phyloP scores from a whole-genome alignment of 2,113 vertebrate species.

The Xyliphius kryptos region DNA sequence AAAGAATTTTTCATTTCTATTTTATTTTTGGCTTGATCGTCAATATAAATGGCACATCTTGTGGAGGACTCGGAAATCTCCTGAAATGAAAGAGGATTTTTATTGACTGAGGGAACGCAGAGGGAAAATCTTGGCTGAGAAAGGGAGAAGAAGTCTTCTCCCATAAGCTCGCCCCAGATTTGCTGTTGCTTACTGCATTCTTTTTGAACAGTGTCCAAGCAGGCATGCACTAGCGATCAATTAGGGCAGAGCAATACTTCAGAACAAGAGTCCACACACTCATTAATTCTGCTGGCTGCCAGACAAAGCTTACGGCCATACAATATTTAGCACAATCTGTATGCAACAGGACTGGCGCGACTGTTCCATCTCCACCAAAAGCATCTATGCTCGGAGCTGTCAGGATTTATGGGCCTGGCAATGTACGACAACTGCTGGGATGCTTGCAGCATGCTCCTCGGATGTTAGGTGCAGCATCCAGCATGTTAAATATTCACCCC shows the following conservation, averaged over 20 bases:
- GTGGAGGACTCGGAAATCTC: slow-evolving; percentile 20
- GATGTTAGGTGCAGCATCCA: not conserved
- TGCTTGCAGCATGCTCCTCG: not conserved
- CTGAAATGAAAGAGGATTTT: slow-evolving; percentile 22
- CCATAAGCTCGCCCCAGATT: slow-evolving; percentile 36
- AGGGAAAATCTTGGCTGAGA: slow-evolving; percentile 28
- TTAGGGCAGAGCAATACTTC: slow-evolving; percentile 41
- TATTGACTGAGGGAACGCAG: slow-evolving; percentile 15
- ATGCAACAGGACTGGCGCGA: slow-evolving; percentile 10
- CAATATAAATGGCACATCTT: slow-evolving; percentile 23
- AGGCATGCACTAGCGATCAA: slow-evolving; percentile 37
- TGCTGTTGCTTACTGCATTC: slow-evolving; percentile 35
- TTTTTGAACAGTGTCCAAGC: slow-evolving; percentile 36
- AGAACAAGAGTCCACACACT: slow-evolving; percentile 29
- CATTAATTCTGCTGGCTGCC: slow-evolving; percentile 39
- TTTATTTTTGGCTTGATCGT: not conserved
- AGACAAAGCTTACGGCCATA: slow-evolving; percentile 37
- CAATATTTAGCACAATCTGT: slow-evolving; percentile 37
- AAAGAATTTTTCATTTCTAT: not conserved
- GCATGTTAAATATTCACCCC: not conserved
- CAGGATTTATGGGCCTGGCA: slow-evolving; percentile 2
- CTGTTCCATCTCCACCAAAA: not conserved
- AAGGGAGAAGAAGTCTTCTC: slow-evolving; percentile 30
- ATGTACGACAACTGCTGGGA: not conserved
- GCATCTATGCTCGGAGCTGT: slow-evolving; percentile 13